Conservation (phyloP, 35 echinoderm and acorn worm species). For the Heliocidaris erythrogramma region DNA sequence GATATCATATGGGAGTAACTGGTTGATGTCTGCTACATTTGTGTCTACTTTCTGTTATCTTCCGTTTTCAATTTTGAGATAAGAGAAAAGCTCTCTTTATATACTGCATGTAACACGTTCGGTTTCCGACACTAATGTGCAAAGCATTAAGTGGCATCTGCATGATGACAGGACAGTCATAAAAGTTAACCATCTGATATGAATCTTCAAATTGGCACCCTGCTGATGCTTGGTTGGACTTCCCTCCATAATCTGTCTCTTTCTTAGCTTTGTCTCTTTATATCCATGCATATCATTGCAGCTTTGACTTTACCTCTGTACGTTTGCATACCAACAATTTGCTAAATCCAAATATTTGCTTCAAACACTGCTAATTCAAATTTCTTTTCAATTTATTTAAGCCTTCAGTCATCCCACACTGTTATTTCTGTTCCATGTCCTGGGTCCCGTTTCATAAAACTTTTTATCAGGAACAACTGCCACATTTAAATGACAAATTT, state of each 20-base stretch:
- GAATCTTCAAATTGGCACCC: slow-evolving; percentile 1
- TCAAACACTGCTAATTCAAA: no score
- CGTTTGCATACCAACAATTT: no score
- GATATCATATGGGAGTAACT: no score
- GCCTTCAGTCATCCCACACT: no score
- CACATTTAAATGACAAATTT: no score
- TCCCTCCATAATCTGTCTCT: background rate
- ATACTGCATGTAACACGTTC: background rate
- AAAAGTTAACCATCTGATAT: background rate
- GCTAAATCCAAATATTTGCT: no score
- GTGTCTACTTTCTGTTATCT: background rate
- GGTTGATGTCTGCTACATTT: no score
- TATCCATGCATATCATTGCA: background rate
- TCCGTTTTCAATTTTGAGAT: background rate
- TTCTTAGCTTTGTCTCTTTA: background rate
- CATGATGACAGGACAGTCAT: background rate
- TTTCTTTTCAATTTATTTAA: no score
- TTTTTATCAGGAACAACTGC: no score
- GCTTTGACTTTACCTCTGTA: background rate
- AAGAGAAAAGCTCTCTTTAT: background rate
- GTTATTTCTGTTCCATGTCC: no score
- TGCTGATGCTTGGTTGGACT: background rate
- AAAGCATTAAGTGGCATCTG: no score
- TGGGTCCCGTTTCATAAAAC: no score
- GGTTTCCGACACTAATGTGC: background rate